Percentiles rank a stretch among this genome's conserved stretches.
Evolutionary conservation across 2,113 vertebrate genomes (phyloP).

Genomic region (Nanger granti): DNA sequence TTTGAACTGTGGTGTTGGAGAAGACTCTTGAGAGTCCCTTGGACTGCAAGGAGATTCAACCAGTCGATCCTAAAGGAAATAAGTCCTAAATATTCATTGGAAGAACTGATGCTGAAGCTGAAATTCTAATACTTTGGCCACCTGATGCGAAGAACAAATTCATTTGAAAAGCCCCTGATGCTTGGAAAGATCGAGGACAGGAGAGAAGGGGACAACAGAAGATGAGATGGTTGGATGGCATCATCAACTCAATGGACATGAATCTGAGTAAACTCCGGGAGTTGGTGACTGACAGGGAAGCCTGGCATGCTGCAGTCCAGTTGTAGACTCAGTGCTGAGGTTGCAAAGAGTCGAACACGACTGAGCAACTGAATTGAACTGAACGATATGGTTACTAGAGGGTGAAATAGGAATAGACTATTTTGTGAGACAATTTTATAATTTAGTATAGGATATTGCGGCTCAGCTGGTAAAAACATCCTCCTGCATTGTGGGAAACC

Average conservation of each 20-base stretch:
- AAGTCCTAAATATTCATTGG: background rate
- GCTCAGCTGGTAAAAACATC: background rate
- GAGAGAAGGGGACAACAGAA: background rate
- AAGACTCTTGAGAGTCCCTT: background rate
- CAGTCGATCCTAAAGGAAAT: background rate
- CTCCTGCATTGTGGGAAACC: background rate
- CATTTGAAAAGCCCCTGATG: background rate
- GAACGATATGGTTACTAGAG: background rate
- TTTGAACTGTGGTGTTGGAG: background rate
- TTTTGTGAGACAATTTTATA: background rate
- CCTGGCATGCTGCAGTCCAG: background rate
- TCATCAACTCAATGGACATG: background rate
- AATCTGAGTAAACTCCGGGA: accelerated
- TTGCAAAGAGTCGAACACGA: accelerated
- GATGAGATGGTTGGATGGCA: background rate
- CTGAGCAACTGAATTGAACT: background rate
- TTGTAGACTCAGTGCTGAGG: background rate
- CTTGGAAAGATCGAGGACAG: background rate
- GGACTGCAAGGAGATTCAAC: background rate
- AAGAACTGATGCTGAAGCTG: background rate
- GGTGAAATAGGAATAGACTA: background rate
- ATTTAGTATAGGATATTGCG: background rate
- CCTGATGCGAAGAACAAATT: background rate
- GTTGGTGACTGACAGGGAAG: background rate
- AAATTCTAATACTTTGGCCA: background rate